phyloP scores from a whole-genome alignment of 2,113 vertebrate species.

The Stictonetta naevosa region DNA sequence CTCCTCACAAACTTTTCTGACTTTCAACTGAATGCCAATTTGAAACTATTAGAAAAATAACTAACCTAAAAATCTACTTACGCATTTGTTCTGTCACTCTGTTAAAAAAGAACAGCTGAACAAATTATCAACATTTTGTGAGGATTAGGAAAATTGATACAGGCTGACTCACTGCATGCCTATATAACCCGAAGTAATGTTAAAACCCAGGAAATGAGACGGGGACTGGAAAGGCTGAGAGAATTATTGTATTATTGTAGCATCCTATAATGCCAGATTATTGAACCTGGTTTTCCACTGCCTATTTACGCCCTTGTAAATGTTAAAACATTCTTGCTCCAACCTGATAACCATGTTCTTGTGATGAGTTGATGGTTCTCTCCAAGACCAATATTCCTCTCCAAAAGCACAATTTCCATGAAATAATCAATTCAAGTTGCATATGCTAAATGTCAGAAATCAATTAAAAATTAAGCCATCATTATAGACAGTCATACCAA shows the following conservation, averaged over 20 bases:
- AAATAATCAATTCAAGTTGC: neutral
- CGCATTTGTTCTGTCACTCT: conserved; percentile 59
- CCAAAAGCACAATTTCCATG: neutral
- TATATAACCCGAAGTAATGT: conserved; percentile 20
- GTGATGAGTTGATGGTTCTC: neutral
- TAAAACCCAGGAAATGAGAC: conserved; percentile 66
- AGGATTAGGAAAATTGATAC: conserved; percentile 72
- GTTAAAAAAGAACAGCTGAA: conserved; percentile 74
- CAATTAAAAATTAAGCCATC: neutral
- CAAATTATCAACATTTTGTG: conserved; percentile 72
- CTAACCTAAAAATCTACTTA: neutral
- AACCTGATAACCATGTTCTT: neutral
- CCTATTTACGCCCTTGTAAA: neutral
- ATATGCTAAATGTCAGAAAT: neutral
- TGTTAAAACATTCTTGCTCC: neutral
- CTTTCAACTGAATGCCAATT: conserved; percentile 14
- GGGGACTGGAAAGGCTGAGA: conserved; percentile 62
- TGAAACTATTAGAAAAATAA: neutral
- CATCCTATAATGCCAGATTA: conserved; percentile 33
- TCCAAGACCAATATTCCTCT: neutral
- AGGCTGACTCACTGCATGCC: conserved; percentile 67
- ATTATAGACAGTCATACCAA: neutral
- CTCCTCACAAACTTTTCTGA: neutral
- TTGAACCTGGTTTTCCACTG: neutral
- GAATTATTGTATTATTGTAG: conserved; percentile 50